phyloP scores from a whole-genome alignment of 2,113 vertebrate genomes.

The Oriolus oriolus region DNA sequence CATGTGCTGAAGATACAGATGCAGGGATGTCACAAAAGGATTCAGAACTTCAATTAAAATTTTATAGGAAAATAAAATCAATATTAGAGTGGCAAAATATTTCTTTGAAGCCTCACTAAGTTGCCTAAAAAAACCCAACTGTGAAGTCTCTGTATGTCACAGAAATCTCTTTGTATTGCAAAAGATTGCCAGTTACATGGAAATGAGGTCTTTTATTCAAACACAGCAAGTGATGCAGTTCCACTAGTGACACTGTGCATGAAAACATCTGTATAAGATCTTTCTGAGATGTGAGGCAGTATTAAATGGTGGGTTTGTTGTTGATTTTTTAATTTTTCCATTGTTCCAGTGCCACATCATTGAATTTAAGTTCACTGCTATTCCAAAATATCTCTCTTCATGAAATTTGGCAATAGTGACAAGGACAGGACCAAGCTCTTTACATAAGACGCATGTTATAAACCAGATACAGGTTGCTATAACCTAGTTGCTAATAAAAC shows the following conservation, averaged over 20 bases:
- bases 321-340: background rate
- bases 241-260: background rate
- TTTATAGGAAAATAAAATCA: slow-evolving; percentile 5
- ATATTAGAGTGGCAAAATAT: background rate
- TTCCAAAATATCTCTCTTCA: background rate
- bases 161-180: slow-evolving; percentile 25
- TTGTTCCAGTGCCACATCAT: background rate
- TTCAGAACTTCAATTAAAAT: background rate
- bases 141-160: background rate
- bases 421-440: background rate
- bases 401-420: background rate
- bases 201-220: slow-evolving; percentile 5
- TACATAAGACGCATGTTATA: background rate
- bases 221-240: background rate
- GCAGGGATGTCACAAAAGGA: background rate
- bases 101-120: background rate
- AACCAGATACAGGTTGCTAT: background rate
- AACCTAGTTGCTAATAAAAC: background rate
- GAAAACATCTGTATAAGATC: background rate
- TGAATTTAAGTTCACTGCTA: background rate
- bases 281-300: background rate
- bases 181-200: slow-evolving; percentile 1
- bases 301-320: background rate
- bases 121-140: background rate
- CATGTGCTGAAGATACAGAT: background rate